A percentile compares a stretch with the other conserved stretches of the same genome.
phyloP scores from a whole-genome alignment of 2,888 invertebrate genomes.

The Exephanes ischioxanthus region DNA sequence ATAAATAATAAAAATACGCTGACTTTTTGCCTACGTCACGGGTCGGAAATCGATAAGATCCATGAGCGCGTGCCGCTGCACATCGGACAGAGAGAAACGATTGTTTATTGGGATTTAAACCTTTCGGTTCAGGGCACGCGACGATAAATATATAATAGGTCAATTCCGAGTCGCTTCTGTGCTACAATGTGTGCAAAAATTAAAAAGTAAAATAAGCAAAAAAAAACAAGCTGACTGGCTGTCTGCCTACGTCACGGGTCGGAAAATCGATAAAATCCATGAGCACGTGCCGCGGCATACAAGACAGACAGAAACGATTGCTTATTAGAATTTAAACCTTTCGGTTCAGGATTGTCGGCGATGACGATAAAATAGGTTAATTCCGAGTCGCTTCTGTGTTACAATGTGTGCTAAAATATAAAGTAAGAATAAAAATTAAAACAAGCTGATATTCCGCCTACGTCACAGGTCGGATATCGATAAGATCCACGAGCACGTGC shows the following conservation, averaged over 20 bases:
- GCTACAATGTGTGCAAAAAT: slow-evolving; percentile 22
- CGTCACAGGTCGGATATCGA: slow-evolving; percentile 63
- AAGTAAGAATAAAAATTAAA: slow-evolving; percentile 7
- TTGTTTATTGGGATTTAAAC: background rate
- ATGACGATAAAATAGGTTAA: background rate
- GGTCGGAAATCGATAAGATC: slow-evolving; percentile 66
- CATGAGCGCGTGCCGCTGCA: slow-evolving; percentile 61
- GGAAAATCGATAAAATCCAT: slow-evolving; percentile 61
- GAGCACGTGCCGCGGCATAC: slow-evolving; percentile 54
- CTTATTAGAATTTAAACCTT: background rate
- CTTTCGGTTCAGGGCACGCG: background rate
- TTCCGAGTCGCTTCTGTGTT: background rate
- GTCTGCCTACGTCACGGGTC: slow-evolving; percentile 53
- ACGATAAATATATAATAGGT: background rate
- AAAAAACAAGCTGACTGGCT: background rate
- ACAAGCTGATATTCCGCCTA: slow-evolving; percentile 12
- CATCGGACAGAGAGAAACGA: slow-evolving; percentile 12
- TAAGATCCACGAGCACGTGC: slow-evolving; percentile 66
- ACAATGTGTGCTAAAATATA: background rate
- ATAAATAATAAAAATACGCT: background rate
- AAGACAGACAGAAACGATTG: background rate
- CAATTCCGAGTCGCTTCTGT: background rate
- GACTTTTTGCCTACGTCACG: slow-evolving; percentile 43
- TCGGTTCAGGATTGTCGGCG: background rate
- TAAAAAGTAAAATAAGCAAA: background rate